These are phyloP conservation scores for Aphrophora alni DNA, from an alignment of 2,888 invertebrate genomes.

Conservation along the genomic window DNA sequence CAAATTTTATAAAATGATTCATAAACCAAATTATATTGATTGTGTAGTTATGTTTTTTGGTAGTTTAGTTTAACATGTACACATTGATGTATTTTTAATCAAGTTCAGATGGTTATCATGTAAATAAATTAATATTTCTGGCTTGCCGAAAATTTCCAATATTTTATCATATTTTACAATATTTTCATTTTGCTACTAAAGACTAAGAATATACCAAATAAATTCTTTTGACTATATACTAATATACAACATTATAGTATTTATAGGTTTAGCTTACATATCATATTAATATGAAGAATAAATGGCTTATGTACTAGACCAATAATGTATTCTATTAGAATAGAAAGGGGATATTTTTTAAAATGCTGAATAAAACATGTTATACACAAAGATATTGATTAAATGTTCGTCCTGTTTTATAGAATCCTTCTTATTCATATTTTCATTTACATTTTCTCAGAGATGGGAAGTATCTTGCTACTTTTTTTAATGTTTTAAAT, in stretches of 20 bases:
- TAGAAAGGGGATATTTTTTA: slow-evolving; percentile 43
- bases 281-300: slow-evolving; percentile 38
- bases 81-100: not conserved
- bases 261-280: slow-evolving; percentile 43
- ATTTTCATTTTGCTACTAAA: slow-evolving; percentile 34
- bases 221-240: slow-evolving; percentile 37
- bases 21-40: not conserved
- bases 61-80: not conserved
- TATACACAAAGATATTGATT: not conserved
- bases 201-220: slow-evolving; percentile 41
- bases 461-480: too few species aligned
- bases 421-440: too few species aligned
- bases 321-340: slow-evolving; percentile 42
- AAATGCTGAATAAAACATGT: slow-evolving; percentile 38
- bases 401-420: too few species aligned
- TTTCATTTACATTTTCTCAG: too few species aligned
- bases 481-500: too few species aligned
- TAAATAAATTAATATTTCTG: not conserved
- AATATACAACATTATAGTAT: slow-evolving; percentile 31
- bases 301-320: slow-evolving; percentile 43
- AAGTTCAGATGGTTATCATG: not conserved
- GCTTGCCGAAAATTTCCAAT: not conserved
- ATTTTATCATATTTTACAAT: not conserved
- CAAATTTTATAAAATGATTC: not conserved
- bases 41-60: not conserved